Percentiles rank a stretch among this genome's conserved stretches.
phyloP scores from a whole-genome alignment of 2,888 invertebrate genomes.

The Lasioglossum oenotherae region DNA sequence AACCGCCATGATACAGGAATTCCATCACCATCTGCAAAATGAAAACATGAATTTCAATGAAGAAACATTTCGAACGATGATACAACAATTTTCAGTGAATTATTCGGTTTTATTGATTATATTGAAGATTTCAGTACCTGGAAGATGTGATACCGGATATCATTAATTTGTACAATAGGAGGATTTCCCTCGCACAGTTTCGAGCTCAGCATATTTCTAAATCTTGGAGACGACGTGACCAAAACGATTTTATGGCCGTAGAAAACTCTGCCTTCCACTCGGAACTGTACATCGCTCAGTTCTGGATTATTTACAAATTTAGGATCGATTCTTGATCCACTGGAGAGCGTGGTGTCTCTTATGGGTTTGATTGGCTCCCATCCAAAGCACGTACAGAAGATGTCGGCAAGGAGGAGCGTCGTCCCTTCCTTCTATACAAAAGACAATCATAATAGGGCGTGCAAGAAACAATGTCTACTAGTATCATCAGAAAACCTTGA shows the following conservation, averaged over 20 bases:
- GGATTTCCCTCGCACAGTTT: slow-evolving; percentile 90
- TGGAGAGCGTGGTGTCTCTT: slow-evolving; percentile 88
- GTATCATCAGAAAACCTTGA: no score
- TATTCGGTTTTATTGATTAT: not conserved
- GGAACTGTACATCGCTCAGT: slow-evolving; percentile 95
- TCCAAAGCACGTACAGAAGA: slow-evolving; percentile 95
- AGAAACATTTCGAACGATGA: no score
- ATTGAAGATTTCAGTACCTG: slow-evolving; percentile 86
- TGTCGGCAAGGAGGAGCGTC: slow-evolving; percentile 93
- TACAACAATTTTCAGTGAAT: not conserved
- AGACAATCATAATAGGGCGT: not conserved
- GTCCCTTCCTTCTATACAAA: slow-evolving; percentile 92
- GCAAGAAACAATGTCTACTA: not conserved
- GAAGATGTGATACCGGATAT: slow-evolving; percentile 96
- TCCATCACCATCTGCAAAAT: slow-evolving; percentile 93
- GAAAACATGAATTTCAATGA: not conserved
- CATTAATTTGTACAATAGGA: slow-evolving; percentile 96
- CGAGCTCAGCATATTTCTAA: slow-evolving; percentile 93
- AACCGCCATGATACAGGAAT: slow-evolving; percentile 95
- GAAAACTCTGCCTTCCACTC: slow-evolving; percentile 95
- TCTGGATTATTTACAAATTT: slow-evolving; percentile 97
- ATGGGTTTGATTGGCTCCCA: slow-evolving; percentile 93
- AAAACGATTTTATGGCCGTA: slow-evolving; percentile 97
- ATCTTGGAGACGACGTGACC: slow-evolving; percentile 94
- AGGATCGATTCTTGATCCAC: slow-evolving; percentile 93